These are phyloP conservation scores for Brachyopa scutellaris DNA, from an alignment of 2,888 invertebrate genomes.

Conservation along the genomic window DNA sequence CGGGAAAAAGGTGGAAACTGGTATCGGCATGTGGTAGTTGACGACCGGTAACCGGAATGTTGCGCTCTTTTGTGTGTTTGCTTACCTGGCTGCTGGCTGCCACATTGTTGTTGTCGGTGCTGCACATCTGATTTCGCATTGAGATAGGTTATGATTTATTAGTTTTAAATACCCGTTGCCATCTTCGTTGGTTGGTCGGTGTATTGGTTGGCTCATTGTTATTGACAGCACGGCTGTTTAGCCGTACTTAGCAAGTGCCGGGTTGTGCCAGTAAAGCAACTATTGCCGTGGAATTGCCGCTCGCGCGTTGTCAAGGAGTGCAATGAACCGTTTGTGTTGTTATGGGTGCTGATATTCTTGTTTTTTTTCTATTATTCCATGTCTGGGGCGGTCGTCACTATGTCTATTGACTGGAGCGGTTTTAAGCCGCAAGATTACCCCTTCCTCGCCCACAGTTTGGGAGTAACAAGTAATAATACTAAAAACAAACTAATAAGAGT, in stretches of 20 bases:
- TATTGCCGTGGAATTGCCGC: neutral
- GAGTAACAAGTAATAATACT: neutral
- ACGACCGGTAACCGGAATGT: slow-evolving; percentile 70
- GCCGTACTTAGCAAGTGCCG: slow-evolving; percentile 32
- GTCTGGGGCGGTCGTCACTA: slow-evolving; percentile 59
- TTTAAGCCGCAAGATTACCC: too few relatives aligned
- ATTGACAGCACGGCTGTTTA: slow-evolving; percentile 45
- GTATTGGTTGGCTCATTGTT: slow-evolving; percentile 40
- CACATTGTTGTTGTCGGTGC: slow-evolving; percentile 25
- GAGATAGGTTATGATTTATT: slow-evolving; percentile 73
- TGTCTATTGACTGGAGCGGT: slow-evolving; percentile 37
- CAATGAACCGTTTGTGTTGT: slow-evolving; percentile 51
- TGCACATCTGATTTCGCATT: slow-evolving; percentile 71
- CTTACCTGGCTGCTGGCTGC: slow-evolving; percentile 46
- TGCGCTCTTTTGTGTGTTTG: slow-evolving; percentile 45
- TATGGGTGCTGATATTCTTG: slow-evolving; percentile 65
- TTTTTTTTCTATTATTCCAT: slow-evolving; percentile 34
- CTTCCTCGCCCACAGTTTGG: too few relatives aligned
- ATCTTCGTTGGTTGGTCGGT: slow-evolving; percentile 41
- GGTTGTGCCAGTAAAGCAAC: neutral
- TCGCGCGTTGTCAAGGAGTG: slow-evolving; percentile 40
- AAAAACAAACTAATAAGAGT: slow-evolving; percentile 14
- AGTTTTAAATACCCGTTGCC: slow-evolving; percentile 70
- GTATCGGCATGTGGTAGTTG: slow-evolving; percentile 66
- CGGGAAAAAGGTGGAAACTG: slow-evolving; percentile 71